A percentile compares a stretch with the other conserved stretches of the same genome.
Evolutionary conservation across 2,797 vertebrate species (phyloP).

Genomic region (Tarsius wallacei): DNA sequence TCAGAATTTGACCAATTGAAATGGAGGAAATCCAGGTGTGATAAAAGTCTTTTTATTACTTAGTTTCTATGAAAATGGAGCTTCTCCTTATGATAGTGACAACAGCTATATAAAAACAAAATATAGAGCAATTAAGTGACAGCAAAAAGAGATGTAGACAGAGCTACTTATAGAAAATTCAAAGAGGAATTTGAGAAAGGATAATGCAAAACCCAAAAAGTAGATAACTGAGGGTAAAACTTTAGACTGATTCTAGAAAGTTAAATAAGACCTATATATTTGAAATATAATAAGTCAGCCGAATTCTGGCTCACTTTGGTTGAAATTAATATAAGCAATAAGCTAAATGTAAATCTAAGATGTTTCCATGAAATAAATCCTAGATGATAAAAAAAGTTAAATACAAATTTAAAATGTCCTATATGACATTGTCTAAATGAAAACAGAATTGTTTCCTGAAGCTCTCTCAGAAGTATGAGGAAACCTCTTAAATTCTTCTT

Average conservation of each 20-base stretch:
- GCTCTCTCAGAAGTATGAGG: not conserved
- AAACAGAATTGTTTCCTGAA: not conserved
- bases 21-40: not conserved
- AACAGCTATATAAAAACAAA: not conserved
- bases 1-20: not conserved
- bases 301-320: not conserved
- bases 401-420: not conserved
- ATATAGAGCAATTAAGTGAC: not conserved
- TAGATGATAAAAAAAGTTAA: not conserved
- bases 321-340: not conserved
- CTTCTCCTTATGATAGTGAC: not conserved
- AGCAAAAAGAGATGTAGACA: not conserved
- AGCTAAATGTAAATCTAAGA: not conserved
- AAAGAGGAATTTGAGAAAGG: not conserved
- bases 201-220: not conserved
- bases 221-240: not conserved
- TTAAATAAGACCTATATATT: constrained; percentile 1
- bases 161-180: not conserved
- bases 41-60: not conserved
- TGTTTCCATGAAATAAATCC: not conserved
- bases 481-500: not conserved
- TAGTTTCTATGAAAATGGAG: not conserved
- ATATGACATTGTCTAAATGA: not conserved
- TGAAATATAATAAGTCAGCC: not conserved
- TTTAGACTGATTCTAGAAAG: not conserved